Base-by-base conservation (phyloP, 2,797 vertebrate genomes). In the Arrhamphus sclerolepis region DNA sequence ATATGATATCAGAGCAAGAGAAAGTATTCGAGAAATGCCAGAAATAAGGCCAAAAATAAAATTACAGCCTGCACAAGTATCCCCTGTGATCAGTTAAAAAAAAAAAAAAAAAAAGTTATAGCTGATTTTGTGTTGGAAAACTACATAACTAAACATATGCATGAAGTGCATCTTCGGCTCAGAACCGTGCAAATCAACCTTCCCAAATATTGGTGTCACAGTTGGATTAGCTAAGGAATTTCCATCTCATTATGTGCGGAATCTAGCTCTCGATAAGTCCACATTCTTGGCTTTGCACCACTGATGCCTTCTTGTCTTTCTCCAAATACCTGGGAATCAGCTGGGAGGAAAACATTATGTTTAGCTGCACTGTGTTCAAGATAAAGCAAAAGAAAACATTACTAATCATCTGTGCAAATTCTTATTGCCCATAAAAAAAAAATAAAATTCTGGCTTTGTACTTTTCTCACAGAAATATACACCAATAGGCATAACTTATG, bases 171-270 rank as follows among this genome's bases (percentile, higher is more conserved):
- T 66, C 56, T 53, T 56, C 24, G 28, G 29, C 18, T 71, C 50
- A 71, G 62, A 62, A 53, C 38, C 21, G 38, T 64, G 62, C 62
- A 70, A 56, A 61, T 56, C 38, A 11, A 54, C 26, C 49, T 46
- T 43, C 43, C 53, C 63, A 51, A 66, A 71, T 73, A 64, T 70
- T 50, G 29, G 70, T 68, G 73, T 70, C 75, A 58, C 83, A 84
- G 82, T 59, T 56, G 88, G 90, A 90, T 92, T 92, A 89, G 71
- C n/a, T 19, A 41, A 86, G 79, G 89, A 87, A 86, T 91, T 88
- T 89, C 72, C 70, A 81, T 87, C 66, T 81, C 80, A 89, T 89
- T 90, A 86, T 55, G 66, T 62, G 76, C 59, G 77, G 86, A 91
- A 89, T 91, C 73, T 66, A 64, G 73, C 62, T 85, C 75, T 80